Base-by-base conservation (phyloP, 2,888 invertebrate species). In the Napeogenes inachia region DNA sequence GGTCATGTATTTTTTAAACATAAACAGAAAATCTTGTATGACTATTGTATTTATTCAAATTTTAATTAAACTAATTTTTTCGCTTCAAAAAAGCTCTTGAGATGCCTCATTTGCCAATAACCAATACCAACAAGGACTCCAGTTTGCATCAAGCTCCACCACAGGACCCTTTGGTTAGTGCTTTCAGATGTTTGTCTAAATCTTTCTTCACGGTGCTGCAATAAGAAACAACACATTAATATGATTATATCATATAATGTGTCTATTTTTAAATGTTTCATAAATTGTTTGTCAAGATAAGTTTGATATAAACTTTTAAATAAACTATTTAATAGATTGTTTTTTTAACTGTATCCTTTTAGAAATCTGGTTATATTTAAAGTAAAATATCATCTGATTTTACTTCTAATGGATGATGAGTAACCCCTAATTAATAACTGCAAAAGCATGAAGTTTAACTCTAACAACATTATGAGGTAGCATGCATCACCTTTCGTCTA, bases 51-150 rank as follows among this genome's bases (percentile, higher is more conserved):
- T 56, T 53, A 57, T 47, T 10, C 60, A 57, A 3, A 0, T 12
- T 50, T 47, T 62, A 65, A 80, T 92, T 94, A 96, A 56, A 98
- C 98, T 80, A 99, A 92, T 93, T 99, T 99, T 91, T 99, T 99
- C 38, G 99, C 99, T 90, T 99, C 99, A 80, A 99, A 99, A 93
- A 99, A 99, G 77, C 97, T 97, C 92, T 99, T 99, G 71, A 99
- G 92, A 92, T 99, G 99, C 77, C 95, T 94, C 98, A 99, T 99
- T 89, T 99, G 99, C 99, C 99, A 99, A 71, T 97, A 95, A 13
- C 99, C 99, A 93, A 99, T 99, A 45, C 93, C 89, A 0, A 99
- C 90, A 12, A 99, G 92, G 53, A 99, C 96, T 60, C 94, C 92
- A 0, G 98, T 97, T 88, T 99, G 99, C 0, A 95, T 93, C 13